A percentile compares a stretch with the other conserved stretches of the same genome.
Evolutionary conservation across 2,888 invertebrate genomes (phyloP).

Genomic region (Phorcus lineatus): DNA sequence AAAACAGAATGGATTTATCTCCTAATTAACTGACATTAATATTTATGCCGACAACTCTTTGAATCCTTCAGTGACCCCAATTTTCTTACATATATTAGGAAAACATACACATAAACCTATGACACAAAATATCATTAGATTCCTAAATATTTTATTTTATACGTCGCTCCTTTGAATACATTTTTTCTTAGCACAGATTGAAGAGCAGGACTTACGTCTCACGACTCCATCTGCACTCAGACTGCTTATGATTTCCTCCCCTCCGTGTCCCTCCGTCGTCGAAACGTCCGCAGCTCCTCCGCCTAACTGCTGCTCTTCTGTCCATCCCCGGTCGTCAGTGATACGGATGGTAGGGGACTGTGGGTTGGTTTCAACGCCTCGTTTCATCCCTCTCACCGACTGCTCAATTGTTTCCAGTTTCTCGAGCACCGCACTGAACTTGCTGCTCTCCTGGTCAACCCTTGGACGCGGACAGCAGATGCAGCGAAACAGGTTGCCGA

Average conservation of each 20-base stretch:
- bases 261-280: background rate
- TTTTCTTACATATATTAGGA: too few relatives aligned
- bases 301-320: background rate
- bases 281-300: background rate
- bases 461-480: slow-evolving; percentile 56
- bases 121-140: too few relatives aligned
- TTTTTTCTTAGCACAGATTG: too few relatives aligned
- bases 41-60: too few relatives aligned
- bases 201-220: background rate
- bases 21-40: too few relatives aligned
- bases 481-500: slow-evolving; percentile 65
- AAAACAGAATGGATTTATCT: too few relatives aligned
- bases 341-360: background rate
- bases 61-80: too few relatives aligned
- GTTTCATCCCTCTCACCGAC: slow-evolving; percentile 29
- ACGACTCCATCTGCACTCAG: background rate
- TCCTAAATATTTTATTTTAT: too few relatives aligned
- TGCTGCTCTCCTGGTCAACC: slow-evolving; percentile 28
- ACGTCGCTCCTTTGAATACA: too few relatives aligned
- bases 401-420: slow-evolving; percentile 47
- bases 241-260: background rate
- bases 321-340: background rate
- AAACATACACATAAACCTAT: too few relatives aligned
- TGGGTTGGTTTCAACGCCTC: background rate
- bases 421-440: slow-evolving; percentile 53